phyloP scores from a whole-genome alignment of 2,113 vertebrate genomes.

The Genyomyrus donnyi region DNA sequence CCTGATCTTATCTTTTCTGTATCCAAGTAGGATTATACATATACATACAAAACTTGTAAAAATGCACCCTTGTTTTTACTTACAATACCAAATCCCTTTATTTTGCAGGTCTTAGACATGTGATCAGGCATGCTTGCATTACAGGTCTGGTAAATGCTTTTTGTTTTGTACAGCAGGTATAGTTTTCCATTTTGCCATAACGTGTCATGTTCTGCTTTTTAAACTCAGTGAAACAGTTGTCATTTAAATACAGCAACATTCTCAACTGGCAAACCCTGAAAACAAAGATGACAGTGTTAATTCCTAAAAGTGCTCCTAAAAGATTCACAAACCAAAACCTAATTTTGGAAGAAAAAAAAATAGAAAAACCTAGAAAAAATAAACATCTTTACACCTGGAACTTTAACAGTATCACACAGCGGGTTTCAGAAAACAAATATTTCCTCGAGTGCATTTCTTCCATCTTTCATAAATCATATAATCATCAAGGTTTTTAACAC shows the following conservation, averaged over 20 bases:
- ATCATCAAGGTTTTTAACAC: background rate
- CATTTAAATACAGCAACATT: background rate
- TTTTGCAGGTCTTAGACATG: background rate
- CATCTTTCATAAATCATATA: background rate
- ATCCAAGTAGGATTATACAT: background rate
- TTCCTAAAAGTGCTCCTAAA: background rate
- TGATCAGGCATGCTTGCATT: background rate
- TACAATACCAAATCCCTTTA: slow-evolving; percentile 10
- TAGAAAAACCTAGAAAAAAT: background rate
- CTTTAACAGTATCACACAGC: background rate
- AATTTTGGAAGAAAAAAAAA: background rate
- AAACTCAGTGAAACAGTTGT: background rate
- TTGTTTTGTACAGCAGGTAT: background rate
- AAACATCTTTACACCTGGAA: background rate
- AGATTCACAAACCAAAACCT: background rate
- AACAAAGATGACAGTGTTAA: background rate
- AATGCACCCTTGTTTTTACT: background rate
- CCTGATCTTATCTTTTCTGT: background rate
- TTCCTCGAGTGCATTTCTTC: background rate
- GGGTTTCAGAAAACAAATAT: background rate
- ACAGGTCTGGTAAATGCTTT: background rate
- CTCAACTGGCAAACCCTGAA: background rate
- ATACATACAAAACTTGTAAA: background rate
- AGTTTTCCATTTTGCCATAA: background rate
- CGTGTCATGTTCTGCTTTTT: background rate